Base-by-base conservation (phyloP, 2,888 invertebrate genomes). In the Rotaria socialis region DNA sequence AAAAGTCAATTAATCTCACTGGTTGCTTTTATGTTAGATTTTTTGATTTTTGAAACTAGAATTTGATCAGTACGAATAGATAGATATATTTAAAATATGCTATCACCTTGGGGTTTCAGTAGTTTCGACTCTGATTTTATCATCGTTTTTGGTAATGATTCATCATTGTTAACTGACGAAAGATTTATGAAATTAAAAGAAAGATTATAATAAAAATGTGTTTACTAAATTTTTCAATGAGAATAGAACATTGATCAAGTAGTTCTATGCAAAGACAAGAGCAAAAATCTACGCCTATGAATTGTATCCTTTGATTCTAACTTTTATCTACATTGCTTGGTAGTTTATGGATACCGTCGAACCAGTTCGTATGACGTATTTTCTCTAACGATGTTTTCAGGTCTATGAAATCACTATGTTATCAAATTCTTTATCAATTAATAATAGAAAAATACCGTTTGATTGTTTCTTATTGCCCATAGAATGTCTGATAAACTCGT, bases 201-300 rank as follows among this genome's bases (percentile, higher is more conserved):
- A 80, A 3, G 22, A 47, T n/a, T 80, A n/a, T 0, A 11, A 43
- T 10, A 2, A 14, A 80, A 24, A 24, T 47, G 14, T 10, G 10
- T n/a, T 8, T 14, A 80, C 80, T 80, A 80, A 47, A 80, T 8
- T 43, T 7, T n/a, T 80, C 24, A 47, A 80, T 47, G 5, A 80
- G 8, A 11, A 47, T n/a, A 47, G 47, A 80, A n/a, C 80, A 80
- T 80, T 80, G 47, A 80, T 80, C 80, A 14, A 80, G 43, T 47
- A 80, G 2, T 47, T 47, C 80, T 80, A 80, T 5, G 47, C 16
- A 19, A 43, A 24, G 3, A 75, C 2, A 14, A 11, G n/a, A 4
- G 24, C 22, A 22, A 11, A 24, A 2, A 24, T n/a, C 4, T 27
- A 10, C 22, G 6, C 3, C 0, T 24, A n/a, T 80, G 5, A 10